Base-by-base conservation (phyloP, 2,113 vertebrate genomes). In the Lepus timidus region DNA sequence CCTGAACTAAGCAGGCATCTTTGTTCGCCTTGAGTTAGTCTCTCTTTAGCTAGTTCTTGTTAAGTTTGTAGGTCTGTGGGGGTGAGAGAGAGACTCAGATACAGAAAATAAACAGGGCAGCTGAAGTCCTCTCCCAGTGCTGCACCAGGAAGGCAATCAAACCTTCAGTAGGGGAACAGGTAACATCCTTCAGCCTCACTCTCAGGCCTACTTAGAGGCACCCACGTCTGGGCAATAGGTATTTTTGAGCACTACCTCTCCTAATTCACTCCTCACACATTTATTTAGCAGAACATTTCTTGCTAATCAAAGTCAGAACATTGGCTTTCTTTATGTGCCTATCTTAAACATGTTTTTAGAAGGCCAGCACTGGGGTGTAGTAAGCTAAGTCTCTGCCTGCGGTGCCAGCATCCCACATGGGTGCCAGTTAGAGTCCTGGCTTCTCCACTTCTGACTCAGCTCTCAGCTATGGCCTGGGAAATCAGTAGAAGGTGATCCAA, bases 81-180 rank as follows among this genome's bases (percentile, higher is more conserved):
- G 17, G 6, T 13, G 6, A 58, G 31, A 25, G 25, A 39, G 36
- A 67, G n/a, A 27, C 23, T 91, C 23, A 67, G 33, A 87, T 31
- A n/a, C 25, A 52, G 73, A 80, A 64, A 90, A 71, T 55, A 39
- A 75, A 76, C 2, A n/a, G 8, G 1, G 1, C 29, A 82, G n/a
- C 31, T 64, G 67, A 67, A 88, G 29, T 1, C n/a, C 6, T 83
- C 1, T 31, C 19, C 16, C 22, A 49, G 1, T 5, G 4, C 3
- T 76, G 16, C 39, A 51, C 51, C 20, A 87, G 65, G 29, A 95
- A 95, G 23, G 61, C 29, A 61, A 51, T 84, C 62, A 55, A 23
- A 22, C 13, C 36, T 55, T 78, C 44, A 51, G 25, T 55, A 64
- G 22, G 39, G 19, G 68, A 74, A 73, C 13, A 27, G 20, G 92